These are phyloP conservation scores for Melanargia galathea DNA, from an alignment of 2,888 invertebrate genomes.

Conservation along the genomic window DNA sequence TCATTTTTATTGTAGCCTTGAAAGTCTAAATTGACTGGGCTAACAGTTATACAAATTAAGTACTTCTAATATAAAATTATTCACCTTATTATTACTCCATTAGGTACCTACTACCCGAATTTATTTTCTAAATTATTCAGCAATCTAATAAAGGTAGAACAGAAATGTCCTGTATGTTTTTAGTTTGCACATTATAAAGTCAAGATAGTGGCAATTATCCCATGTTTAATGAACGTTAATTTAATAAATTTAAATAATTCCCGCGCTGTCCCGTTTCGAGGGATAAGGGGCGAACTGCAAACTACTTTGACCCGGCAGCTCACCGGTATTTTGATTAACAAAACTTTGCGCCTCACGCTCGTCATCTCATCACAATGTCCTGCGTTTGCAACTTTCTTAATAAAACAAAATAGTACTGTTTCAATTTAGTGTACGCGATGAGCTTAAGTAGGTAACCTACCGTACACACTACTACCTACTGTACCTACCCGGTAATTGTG, in stretches of 20 bases:
- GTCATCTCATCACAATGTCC: slow-evolving; percentile 60
- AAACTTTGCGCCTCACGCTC: slow-evolving; percentile 59
- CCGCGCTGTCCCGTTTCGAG: slow-evolving; percentile 52
- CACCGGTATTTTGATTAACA: slow-evolving; percentile 68
- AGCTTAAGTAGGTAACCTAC: too few species aligned
- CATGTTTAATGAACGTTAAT: slow-evolving; percentile 33
- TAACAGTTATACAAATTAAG: too few species aligned
- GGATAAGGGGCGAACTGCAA: slow-evolving; percentile 59
- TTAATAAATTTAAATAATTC: slow-evolving; percentile 60
- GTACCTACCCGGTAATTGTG: too few species aligned
- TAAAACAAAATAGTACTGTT: slow-evolving; percentile 2
- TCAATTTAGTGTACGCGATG: neutral
- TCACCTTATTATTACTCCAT: too few species aligned
- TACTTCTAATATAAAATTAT: too few species aligned
- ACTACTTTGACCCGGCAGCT: slow-evolving; percentile 59
- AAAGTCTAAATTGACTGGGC: too few species aligned
- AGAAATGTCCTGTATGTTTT: slow-evolving; percentile 16
- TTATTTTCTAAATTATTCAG: slow-evolving; percentile 12
- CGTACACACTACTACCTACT: too few species aligned
- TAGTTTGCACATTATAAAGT: slow-evolving; percentile 21
- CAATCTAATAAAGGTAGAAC: slow-evolving; percentile 12
- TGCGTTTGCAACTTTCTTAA: slow-evolving; percentile 58
- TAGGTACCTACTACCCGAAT: too few species aligned
- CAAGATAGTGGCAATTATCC: slow-evolving; percentile 17
- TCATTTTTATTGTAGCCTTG: too few species aligned